These are phyloP conservation scores for Agonopterix arenella DNA, from an alignment of 2,888 invertebrate genomes.

Conservation along the genomic window DNA sequence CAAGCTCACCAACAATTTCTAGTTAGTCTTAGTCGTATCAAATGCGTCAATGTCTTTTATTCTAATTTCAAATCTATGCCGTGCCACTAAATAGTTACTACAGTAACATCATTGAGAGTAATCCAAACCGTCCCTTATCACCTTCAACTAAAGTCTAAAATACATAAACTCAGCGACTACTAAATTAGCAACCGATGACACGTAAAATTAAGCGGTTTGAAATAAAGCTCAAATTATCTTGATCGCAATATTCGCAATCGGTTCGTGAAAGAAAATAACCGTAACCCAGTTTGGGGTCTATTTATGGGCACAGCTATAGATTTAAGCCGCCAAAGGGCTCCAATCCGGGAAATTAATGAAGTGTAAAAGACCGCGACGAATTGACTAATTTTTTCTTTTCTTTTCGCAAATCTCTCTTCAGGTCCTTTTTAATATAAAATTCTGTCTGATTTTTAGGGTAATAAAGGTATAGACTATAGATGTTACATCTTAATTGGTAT, in stretches of 20 bases:
- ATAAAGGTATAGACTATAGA: too few species aligned
- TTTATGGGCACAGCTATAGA: slow-evolving; percentile 41
- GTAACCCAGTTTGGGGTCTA: slow-evolving; percentile 16
- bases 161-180: not conserved
- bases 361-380: slow-evolving; percentile 64
- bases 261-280: slow-evolving; percentile 14
- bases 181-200: slow-evolving; percentile 25
- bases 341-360: slow-evolving; percentile 67
- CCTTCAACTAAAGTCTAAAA: too few species aligned
- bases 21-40: too few species aligned
- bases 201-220: slow-evolving; percentile 44
- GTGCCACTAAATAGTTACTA: too few species aligned
- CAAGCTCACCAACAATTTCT: too few species aligned
- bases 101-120: too few species aligned
- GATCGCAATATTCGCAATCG: slow-evolving; percentile 16
- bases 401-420: slow-evolving; percentile 26
- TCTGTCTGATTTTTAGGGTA: too few species aligned
- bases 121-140: too few species aligned
- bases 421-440: not conserved
- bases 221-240: slow-evolving; percentile 32
- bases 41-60: too few species aligned
- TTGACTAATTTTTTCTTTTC: slow-evolving; percentile 55
- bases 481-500: too few species aligned
- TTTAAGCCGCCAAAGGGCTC: slow-evolving; percentile 41
- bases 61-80: too few species aligned